phyloP scores from a whole-genome alignment of 2,113 vertebrate species.

The Corythornis madagascariensis region DNA sequence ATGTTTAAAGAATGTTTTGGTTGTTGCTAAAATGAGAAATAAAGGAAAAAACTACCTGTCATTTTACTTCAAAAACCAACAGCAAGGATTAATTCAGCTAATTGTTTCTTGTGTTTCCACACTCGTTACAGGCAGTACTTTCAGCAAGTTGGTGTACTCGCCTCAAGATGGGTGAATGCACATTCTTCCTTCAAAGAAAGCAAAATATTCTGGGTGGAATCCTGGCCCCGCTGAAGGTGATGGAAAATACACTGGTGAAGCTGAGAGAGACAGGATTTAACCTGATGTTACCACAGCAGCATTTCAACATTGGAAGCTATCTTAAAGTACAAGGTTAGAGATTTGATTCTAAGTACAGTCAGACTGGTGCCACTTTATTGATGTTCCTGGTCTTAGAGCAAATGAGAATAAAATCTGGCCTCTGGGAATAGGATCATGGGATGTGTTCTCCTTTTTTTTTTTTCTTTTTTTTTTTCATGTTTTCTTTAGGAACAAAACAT shows the following conservation, averaged over 20 bases:
- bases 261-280: not conserved
- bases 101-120: not conserved
- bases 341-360: not conserved
- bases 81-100: not conserved
- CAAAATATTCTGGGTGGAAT: conserved; percentile 20
- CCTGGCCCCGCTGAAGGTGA: not conserved
- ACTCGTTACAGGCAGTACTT: not conserved
- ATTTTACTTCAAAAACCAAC: conserved; percentile 12
- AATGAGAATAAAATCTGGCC: conserved; percentile 31
- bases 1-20: not conserved
- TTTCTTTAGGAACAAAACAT: not conserved
- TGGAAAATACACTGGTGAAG: not conserved
- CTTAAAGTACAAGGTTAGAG: conserved; percentile 1
- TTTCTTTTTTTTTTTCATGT: not conserved
- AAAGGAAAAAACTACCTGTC: not conserved
- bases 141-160: not conserved
- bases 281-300: not conserved
- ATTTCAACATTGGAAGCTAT: not conserved
- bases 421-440: not conserved
- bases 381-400: not conserved
- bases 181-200: conserved; percentile 9
- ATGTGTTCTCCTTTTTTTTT: not conserved
- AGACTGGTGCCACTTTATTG: conserved; percentile 1
- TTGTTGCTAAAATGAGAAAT: not conserved
- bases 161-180: not conserved